A percentile compares a stretch with the other conserved stretches of the same genome.
These are phyloP conservation scores for Cettia cetti DNA, from an alignment of 2,113 vertebrate species.

Conservation along the genomic window DNA sequence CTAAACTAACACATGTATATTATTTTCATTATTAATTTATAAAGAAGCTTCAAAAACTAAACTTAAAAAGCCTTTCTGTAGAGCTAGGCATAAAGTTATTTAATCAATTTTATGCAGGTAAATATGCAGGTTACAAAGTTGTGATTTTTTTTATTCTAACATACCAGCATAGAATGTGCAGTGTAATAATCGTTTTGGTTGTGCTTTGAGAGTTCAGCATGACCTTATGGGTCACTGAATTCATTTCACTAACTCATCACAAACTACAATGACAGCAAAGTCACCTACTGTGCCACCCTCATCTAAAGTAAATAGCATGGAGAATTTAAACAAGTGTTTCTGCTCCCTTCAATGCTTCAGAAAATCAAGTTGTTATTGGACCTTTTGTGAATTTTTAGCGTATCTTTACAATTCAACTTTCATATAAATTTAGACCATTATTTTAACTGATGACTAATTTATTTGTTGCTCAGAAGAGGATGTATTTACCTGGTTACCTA, in stretches of 20 bases:
- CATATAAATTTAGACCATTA: neutral
- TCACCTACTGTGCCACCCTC: slow-evolving; percentile 47
- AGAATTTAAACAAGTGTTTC: slow-evolving; percentile 34
- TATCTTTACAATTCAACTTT: neutral
- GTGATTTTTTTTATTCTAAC: neutral
- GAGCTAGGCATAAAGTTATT: neutral
- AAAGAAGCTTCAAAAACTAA: neutral
- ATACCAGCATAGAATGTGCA: neutral
- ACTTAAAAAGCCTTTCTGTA: neutral
- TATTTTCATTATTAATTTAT: neutral
- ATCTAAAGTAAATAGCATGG: neutral
- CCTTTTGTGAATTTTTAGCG: neutral
- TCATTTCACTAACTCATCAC: slow-evolving; percentile 55
- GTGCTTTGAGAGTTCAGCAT: slow-evolving; percentile 30
- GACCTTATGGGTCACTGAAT: slow-evolving; percentile 39
- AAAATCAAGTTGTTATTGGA: neutral
- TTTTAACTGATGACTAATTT: neutral
- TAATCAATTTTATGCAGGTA: neutral
- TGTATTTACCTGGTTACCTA: neutral
- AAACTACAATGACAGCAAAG: slow-evolving; percentile 50
- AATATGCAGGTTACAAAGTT: neutral
- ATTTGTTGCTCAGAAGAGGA: neutral
- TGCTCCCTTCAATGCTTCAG: neutral
- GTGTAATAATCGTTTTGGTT: slow-evolving; percentile 12
- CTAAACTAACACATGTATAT: neutral